Base-by-base conservation (phyloP, 2,888 invertebrate species). In the Andrena bucephala region DNA sequence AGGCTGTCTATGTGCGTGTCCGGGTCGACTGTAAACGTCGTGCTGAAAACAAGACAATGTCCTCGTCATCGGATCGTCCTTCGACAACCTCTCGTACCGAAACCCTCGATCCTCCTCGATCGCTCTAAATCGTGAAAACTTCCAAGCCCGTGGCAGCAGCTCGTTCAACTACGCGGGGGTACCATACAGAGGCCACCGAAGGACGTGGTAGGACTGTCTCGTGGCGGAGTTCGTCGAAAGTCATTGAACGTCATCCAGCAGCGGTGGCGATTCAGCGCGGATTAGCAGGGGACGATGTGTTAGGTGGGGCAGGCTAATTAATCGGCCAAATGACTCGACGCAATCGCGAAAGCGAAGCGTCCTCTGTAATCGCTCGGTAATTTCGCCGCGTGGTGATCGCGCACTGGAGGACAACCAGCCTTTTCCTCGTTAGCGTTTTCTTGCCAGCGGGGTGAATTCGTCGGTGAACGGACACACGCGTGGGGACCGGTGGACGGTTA, bases 1-100 rank as follows among this genome's bases (percentile, higher is more conserved):
- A 99, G 97, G 95, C 98, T 98, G 96, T 98, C 98, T 96, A 98
- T 98, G 96, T 98, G 98, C 95, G 98, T 98, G 96, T 98, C 98
- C 95, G 98, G 98, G 95, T 98, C 98, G 97, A 98, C 98, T 96
- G 97, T 96, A 97, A 98, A 98, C 95, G 98, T 98, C 96, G 97
- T 97, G 97, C 98, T 98, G 96, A 95, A 95, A 93, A 93, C 90
- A 93, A 91, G 92, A 93, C 90, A 93, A 93, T 90, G 89, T 87
- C 91, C 89, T 89, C 87, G 91, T 93, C 89, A 93, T 90, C 90
- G 87, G 92, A 93, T 92, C 90, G 89, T 90, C 87, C 87, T 84
- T 88, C 84, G 88, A 87, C 85, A 88, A 88, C 88, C 88, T 88
- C 88, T 81, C 74, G 83, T 76, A 83, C 69, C 74, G 6, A 31